phyloP scores from a whole-genome alignment of 2,888 invertebrate species.

The Drosophila ochracea region DNA sequence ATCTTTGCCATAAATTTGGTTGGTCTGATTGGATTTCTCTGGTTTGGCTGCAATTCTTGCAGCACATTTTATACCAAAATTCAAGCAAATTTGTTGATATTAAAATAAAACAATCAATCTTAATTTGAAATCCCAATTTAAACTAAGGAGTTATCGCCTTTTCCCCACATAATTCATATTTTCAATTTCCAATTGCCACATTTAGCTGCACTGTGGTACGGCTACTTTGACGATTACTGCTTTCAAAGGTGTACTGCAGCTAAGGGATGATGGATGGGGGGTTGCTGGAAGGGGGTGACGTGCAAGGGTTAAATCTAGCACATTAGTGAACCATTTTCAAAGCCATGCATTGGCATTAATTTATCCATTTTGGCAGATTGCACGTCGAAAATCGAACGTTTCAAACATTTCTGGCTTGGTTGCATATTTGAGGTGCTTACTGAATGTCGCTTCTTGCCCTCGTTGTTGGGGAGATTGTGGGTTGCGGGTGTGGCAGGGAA shows the following conservation, averaged over 20 bases:
- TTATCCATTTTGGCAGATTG: slow-evolving; percentile 38
- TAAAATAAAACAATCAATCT: background rate
- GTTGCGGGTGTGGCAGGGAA: background rate
- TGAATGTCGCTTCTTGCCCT: slow-evolving; percentile 11
- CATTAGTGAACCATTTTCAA: slow-evolving; percentile 42
- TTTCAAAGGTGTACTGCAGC: background rate
- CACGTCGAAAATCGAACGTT: slow-evolving; percentile 22
- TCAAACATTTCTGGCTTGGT: slow-evolving; percentile 39
- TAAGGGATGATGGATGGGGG: no score
- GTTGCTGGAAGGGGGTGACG: no score
- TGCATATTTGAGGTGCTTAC: slow-evolving; percentile 66
- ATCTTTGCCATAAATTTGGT: background rate
- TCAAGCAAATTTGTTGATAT: background rate
- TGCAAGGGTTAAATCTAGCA: slow-evolving; percentile 21
- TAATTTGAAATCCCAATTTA: background rate
- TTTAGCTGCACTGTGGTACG: slow-evolving; percentile 10
- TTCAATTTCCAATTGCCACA: background rate
- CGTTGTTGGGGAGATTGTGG: background rate
- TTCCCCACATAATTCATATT: background rate
- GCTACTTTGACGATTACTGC: slow-evolving; percentile 7
- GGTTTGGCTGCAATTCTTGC: background rate
- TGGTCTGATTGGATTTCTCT: background rate
- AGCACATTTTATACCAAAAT: background rate
- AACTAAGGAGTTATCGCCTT: background rate
- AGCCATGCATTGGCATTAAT: slow-evolving; percentile 44